Evolutionary conservation across 92 coral and sea anemone genomes (phyloP).

Genomic region (Epizoanthus rinbou): DNA sequence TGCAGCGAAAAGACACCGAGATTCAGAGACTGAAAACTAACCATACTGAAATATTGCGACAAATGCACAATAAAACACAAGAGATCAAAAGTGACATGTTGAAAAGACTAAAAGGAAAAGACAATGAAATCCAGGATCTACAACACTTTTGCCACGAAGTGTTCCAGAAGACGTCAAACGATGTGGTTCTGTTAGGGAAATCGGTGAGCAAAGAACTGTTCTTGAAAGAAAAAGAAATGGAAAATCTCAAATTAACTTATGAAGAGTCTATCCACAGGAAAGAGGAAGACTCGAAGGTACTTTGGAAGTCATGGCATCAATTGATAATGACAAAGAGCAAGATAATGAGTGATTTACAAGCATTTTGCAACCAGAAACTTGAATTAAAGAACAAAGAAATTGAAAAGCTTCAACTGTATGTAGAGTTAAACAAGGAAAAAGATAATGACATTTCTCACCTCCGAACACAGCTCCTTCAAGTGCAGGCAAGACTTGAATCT

Average conservation of each 20-base stretch:
- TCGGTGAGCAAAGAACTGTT: constrained; percentile 19
- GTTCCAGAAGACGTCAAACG: constrained; percentile 27
- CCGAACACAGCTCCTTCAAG: not conserved
- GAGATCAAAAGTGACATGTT: not conserved
- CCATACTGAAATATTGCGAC: not conserved
- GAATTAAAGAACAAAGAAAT: constrained; percentile 12
- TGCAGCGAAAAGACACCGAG: constrained; percentile 3
- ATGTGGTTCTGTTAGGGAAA: constrained; percentile 16
- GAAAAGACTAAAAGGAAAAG: constrained; percentile 4
- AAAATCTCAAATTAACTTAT: not conserved
- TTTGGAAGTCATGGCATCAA: constrained; percentile 13
- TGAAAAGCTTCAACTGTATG: constrained; percentile 1
- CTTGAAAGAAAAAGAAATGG: constrained; percentile 30
- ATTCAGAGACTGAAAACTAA: constrained; percentile 18
- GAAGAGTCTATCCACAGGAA: not conserved
- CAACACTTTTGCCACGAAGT: constrained; percentile 29
- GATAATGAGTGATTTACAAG: not conserved
- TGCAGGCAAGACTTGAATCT: not conserved
- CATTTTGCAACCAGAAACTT: constrained; percentile 5
- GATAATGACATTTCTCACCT: not conserved
- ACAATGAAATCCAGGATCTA: constrained; percentile 22
- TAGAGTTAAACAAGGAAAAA: not conserved
- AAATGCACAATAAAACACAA: not conserved
- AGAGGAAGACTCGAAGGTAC: constrained; percentile 18
- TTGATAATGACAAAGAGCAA: constrained; percentile 20